These are phyloP conservation scores for Morus bassanus DNA, from an alignment of 2,797 vertebrate genomes.

Conservation along the genomic window DNA sequence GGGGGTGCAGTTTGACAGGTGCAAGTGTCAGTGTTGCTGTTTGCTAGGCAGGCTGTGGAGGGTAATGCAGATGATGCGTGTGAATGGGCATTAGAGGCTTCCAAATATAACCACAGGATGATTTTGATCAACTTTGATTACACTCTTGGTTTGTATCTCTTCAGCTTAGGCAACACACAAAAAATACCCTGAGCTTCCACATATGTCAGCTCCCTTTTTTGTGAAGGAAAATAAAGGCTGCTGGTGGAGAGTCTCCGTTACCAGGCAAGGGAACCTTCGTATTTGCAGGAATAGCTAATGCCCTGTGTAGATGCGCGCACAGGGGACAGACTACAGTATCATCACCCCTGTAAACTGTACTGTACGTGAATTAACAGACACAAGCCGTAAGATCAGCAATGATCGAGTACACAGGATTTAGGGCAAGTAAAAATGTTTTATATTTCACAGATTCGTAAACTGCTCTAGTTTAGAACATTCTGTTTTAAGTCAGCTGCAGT, in stretches of 20 bases:
- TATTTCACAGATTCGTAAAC: slow-evolving; percentile 77
- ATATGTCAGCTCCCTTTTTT: not conserved
- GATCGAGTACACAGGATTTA: slow-evolving; percentile 43
- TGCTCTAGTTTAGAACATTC: slow-evolving; percentile 81
- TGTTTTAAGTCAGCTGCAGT: slow-evolving; percentile 77
- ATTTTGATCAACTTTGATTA: not conserved
- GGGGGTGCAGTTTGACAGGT: not conserved
- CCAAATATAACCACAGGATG: not conserved
- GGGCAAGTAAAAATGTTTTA: slow-evolving; percentile 75
- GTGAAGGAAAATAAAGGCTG: not conserved
- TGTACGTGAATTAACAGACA: not conserved
- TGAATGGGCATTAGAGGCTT: not conserved
- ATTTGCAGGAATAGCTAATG: not conserved
- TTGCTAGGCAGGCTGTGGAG: not conserved
- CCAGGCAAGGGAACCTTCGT: not conserved
- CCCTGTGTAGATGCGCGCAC: not conserved
- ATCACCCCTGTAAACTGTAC: not conserved
- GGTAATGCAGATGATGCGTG: not conserved
- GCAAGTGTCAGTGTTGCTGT: not conserved
- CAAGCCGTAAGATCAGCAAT: not conserved
- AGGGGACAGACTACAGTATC: not conserved
- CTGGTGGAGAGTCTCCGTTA: not conserved
- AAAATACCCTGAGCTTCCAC: not conserved
- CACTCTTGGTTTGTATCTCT: not conserved
- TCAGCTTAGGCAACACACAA: not conserved